Base-by-base conservation (phyloP, 2,113 vertebrate genomes). In the Penelope pileata region DNA sequence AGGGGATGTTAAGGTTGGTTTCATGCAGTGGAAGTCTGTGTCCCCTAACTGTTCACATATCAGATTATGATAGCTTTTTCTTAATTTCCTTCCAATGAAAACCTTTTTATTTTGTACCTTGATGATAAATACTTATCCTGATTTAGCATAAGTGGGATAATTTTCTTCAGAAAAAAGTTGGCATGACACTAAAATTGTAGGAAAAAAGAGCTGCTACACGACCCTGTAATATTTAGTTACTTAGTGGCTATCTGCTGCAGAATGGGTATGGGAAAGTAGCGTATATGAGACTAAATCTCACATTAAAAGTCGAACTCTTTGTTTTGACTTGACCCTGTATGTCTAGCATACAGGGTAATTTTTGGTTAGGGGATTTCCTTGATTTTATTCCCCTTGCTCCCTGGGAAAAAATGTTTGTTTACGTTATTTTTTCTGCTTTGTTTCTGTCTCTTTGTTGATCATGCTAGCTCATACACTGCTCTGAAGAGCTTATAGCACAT, bases 21-120 rank as follows among this genome's bases (percentile, higher is more conserved):
- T 51, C 70, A 17, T 0, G 0, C 27, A 56, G 34, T 12, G 23
- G 15, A 59, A 79, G 13, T 38, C n/a, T 86, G 5, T 16, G 34
- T 66, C 14, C 19, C 12, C 10, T 60, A 68, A 62, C 21, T 42
- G 3, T 79, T 72, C 67, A 16, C 50, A 50, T 83, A 77, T 70
- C 45, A 72, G n/a, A 87, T 32, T 34, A 59, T 0, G 0, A 8
- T 66, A 60, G 42, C 40, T 32, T 5, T 82, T 84, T 75, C 69
- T 84, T 60, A 63, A 84, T 84, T 91, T 74, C 38, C 23, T 19
- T 87, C 89, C 40, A 85, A 11, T 86, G 30, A 58, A 88, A 34
- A 92, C 26, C 10, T 70, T 30, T 38, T 53, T 24, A 34, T 56
- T 59, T 59, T 29, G 21, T 54, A 60, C 62, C 29, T 60, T 53